Evolutionary conservation across 2,888 invertebrate genomes (phyloP), one percentile per base, ranked within the genome.

Genomic region (Drosophila picticornis): DNA sequence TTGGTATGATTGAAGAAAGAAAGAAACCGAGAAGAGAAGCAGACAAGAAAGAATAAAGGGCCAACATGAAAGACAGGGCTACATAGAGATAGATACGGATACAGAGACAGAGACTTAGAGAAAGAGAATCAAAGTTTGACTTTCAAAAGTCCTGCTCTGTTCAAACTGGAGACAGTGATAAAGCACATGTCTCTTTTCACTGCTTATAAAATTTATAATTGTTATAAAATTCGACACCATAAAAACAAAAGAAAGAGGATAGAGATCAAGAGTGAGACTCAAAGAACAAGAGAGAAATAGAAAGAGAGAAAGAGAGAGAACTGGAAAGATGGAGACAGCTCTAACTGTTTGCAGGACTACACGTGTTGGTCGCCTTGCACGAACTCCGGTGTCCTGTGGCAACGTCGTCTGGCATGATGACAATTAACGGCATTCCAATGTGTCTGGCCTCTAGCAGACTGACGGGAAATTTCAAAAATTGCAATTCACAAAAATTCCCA

Each of bases 391-490:
- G 67, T 4, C 55, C 56, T 40, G 56, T 51, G 52, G 61, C 80
- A 53, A 68, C 59, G 59, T 62, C 56, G 68, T 73, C 77, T 68
- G 75, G 57, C 46, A 38, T 58, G 72, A 83, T 63, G 77, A 86
- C 90, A 88, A 90, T 90, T 90, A 88, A 86, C 88, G 79, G 72
- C 86, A 87, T 87, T 88, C 86, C 86, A 64, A 85, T 75, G 86
- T 83, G 88, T 87, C 88, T 87, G 76, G 74, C 72, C 75, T 75
- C 70, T 77, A 56, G 72, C 90, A 82, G 83, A 85, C 86, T 86
- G 90, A 88, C 86, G 88, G 87, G 76, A 90, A 87, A 87, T 87
- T 90, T 90, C 88, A 88, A 87, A 87, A 87, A 87, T 87, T 83
- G 88, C 89, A 88, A 83, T 90, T 86, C 90, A 77, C 86, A 87